Base-by-base conservation (phyloP, 2,113 vertebrate species). In the Parotia lawesii region DNA sequence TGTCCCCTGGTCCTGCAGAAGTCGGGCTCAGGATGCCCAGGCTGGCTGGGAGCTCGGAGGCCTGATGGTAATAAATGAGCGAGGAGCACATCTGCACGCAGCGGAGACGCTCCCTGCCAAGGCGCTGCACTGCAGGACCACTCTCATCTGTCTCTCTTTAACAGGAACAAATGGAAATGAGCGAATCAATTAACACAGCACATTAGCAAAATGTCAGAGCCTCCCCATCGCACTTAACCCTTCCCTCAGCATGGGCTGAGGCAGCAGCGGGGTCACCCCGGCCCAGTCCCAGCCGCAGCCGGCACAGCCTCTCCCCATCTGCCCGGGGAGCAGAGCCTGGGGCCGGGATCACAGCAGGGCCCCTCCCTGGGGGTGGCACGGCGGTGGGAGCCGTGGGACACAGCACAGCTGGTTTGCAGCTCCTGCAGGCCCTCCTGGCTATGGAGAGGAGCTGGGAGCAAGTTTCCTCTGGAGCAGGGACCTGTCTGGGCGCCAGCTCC, bases 121-220 rank as follows among this genome's bases (percentile, higher is more conserved):
- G 97, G 76, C 88, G 5, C 96, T 98, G 98, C 98, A 96, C 98
- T 97, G 98, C 98, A 98, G 98, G 98, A 98, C 98, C 98, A 97
- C 98, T 98, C 98, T 98, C 97, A 98, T 98, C 97, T 98, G 97
- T 97, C 97, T 98, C 97, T 97, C 98, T 98, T 98, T 98, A 97
- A 97, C 98, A 98, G 97, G 97, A 98, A 98, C 98, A 99, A 99
- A 99, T 99, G 98, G 98, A 98, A 98, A 98, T 98, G 97, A 99
- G 98, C 92, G 98, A 99, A 99, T 99, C 98, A 99, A 99, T 99
- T 99, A 99, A 98, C 97, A 98, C 98, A 98, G 98, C 97, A 97
- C 97, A 97, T 98, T 98, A 99, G 98, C 98, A 98, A 98, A 98
- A 97, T 97, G 98, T 98, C 98, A 98, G 98, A 97, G 96, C 96